Conservation (phyloP, 2,888 invertebrate genomes). For the Lasioglossum morio region DNA sequence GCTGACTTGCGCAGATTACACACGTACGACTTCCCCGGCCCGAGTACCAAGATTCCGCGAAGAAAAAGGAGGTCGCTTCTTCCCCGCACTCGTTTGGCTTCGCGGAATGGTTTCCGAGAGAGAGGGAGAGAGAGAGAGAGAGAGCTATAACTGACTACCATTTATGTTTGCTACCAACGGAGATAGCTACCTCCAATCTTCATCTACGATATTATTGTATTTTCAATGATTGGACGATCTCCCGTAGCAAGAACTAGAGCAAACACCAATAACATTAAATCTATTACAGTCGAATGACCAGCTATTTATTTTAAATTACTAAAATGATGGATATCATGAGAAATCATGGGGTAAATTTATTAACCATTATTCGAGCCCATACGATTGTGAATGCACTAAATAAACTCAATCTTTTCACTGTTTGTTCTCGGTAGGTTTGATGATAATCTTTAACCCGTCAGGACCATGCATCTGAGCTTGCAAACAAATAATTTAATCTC, state of each 20-base stretch:
- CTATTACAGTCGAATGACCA: not conserved
- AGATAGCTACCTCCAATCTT: not conserved
- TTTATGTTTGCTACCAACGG: not conserved
- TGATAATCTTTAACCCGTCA: no score
- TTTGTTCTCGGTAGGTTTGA: no score
- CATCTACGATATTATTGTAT: not conserved
- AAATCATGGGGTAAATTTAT: not conserved
- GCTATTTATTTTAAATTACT: not conserved
- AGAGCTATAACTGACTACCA: not conserved
- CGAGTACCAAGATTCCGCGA: constrained; percentile 51
- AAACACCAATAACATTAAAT: not conserved
- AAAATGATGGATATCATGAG: not conserved
- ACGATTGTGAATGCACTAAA: not conserved
- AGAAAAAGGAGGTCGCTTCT: constrained; percentile 56
- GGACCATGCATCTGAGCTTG: not conserved
- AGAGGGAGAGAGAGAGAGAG: not conserved
- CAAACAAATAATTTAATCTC: not conserved
- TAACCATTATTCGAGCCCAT: not conserved
- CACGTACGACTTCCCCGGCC: constrained; percentile 50
- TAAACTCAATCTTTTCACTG: no score
- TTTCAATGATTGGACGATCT: not conserved
- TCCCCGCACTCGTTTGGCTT: constrained; percentile 37
- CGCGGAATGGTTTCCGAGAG: constrained; percentile 39
- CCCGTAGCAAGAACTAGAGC: not conserved
- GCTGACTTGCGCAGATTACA: constrained; percentile 74